phyloP scores from a whole-genome alignment of 2,113 vertebrate genomes.

The Agapornis roseicollis region DNA sequence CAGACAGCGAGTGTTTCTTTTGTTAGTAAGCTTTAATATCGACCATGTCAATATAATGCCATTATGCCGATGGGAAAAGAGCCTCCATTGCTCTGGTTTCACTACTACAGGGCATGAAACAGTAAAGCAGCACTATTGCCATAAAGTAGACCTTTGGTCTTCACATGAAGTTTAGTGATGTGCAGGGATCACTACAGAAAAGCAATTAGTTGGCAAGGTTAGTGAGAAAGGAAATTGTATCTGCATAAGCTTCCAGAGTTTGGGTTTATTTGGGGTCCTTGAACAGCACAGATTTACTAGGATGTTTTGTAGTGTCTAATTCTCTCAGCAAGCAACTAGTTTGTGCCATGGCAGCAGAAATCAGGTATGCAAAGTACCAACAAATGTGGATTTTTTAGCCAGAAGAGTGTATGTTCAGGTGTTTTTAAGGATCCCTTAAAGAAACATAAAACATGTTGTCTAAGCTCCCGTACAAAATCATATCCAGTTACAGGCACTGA shows the following conservation, averaged over 20 bases:
- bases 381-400: not conserved
- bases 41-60: not conserved
- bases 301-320: not conserved
- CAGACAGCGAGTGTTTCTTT: not conserved
- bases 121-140: not conserved
- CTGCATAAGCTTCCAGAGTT: not conserved
- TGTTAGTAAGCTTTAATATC: not conserved
- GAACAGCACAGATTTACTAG: not conserved
- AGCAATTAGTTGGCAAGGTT: not conserved
- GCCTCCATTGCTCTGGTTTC: not conserved
- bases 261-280: not conserved
- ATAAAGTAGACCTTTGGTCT: not conserved
- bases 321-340: not conserved
- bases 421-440: not conserved
- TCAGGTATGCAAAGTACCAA: not conserved
- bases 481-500: not conserved
- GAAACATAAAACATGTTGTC: fast-evolving
- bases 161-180: not conserved
- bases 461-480: not conserved
- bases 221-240: not conserved
- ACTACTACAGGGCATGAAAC: not conserved
- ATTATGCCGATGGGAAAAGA: not conserved
- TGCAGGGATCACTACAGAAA: not conserved
- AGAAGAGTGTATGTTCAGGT: not conserved
- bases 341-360: not conserved